Conservation (phyloP, 2,888 invertebrate species). For the Ormyrus nitidulus region DNA sequence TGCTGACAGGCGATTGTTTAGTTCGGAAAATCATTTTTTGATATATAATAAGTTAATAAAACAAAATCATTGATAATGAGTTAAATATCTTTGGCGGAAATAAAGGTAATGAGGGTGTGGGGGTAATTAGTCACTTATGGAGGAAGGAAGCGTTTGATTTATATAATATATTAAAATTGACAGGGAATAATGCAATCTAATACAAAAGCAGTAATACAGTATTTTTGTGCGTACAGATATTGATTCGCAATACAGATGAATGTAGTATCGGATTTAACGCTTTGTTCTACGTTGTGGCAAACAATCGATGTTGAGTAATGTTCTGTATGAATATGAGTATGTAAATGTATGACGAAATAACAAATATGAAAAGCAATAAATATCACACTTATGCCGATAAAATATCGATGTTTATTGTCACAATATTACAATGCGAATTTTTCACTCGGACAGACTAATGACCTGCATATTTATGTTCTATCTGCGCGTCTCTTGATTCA, state of each 20-base stretch:
- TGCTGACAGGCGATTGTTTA: too few species aligned
- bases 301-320: conserved; percentile 54
- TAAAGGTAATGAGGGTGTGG: too few species aligned
- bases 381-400: conserved; percentile 49
- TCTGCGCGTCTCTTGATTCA: not conserved
- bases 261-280: conserved; percentile 49
- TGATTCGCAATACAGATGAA: conserved; percentile 49
- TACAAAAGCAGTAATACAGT: conserved; percentile 14
- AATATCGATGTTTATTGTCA: conserved; percentile 54
- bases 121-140: too few species aligned
- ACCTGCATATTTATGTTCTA: conserved; percentile 7
- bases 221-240: conserved; percentile 28
- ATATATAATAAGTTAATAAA: too few species aligned
- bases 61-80: too few species aligned
- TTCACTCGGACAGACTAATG: conserved; percentile 29
- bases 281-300: conserved; percentile 41
- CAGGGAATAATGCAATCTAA: not conserved
- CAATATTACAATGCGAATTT: conserved; percentile 46
- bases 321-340: conserved; percentile 35
- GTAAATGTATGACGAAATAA: conserved; percentile 50
- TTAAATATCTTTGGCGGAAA: too few species aligned
- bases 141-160: not conserved
- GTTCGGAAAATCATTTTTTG: too few species aligned
- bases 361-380: conserved; percentile 54
- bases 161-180: not conserved